Evolutionary conservation across 2,888 invertebrate species (phyloP).

Genomic region (Agonopterix alstromeriana): DNA sequence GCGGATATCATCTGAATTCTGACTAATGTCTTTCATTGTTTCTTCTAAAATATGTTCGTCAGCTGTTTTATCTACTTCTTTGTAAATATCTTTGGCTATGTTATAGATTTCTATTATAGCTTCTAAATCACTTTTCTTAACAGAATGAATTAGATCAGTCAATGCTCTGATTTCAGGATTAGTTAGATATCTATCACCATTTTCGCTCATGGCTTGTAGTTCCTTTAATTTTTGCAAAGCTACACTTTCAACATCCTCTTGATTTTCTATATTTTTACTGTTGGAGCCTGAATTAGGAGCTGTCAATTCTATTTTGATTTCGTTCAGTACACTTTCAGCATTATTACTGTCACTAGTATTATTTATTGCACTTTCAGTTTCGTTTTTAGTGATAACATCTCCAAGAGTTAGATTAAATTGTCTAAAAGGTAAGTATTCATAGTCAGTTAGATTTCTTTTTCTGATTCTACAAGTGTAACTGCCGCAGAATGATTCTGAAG

Average conservation of each 20-base stretch:
- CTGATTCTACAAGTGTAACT: constrained; percentile 60
- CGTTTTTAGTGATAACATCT: neutral
- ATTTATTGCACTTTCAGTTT: neutral
- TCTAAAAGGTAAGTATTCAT: neutral
- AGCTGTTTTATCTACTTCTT: constrained; percentile 41
- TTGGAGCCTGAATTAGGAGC: neutral
- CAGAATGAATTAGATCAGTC: constrained; percentile 43
- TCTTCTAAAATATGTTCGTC: constrained; percentile 24
- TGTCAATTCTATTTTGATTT: neutral
- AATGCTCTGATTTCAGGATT: constrained; percentile 51
- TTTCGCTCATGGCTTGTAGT: neutral
- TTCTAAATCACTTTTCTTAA: constrained; percentile 62
- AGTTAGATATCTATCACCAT: constrained; percentile 46
- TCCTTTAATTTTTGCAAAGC: neutral
- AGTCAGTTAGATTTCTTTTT: constrained; percentile 25
- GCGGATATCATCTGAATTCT: neutral
- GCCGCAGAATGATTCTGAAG: constrained; percentile 57
- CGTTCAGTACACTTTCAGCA: neutral
- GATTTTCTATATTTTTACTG: neutral
- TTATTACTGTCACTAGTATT: neutral
- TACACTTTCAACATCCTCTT: neutral
- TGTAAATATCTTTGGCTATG: constrained; percentile 60
- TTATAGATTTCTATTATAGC: constrained; percentile 61
- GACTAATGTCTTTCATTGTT: constrained; percentile 8
- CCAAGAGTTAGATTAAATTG: neutral